Base-by-base conservation (phyloP, 2,888 invertebrate genomes). In the Laothoe populi region DNA sequence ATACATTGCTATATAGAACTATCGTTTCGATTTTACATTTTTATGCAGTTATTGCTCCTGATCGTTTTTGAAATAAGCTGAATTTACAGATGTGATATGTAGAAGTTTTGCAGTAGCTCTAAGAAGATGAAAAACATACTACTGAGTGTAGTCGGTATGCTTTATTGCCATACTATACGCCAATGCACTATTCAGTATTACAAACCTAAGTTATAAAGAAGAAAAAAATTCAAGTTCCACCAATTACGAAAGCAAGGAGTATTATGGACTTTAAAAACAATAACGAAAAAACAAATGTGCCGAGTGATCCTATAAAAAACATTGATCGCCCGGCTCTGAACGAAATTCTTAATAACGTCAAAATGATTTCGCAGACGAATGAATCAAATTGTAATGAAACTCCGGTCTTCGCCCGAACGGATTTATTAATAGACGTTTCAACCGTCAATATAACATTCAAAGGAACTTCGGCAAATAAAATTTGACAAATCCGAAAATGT, bases 381-480 rank as follows among this genome's bases (percentile, higher is more conserved):
- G 59, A 59, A 45, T 59, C 26, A 46, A 57, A 24, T 48, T 53
- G 48, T 62, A 13, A 40, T 46, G 57, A 58, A 48, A 62, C 46
- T 57, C 26, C 57, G 35, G 57, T 48, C 38, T 59, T 45, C 59
- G 45, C 10, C 16, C 5, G 49, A 44, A 45, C 40, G 23, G 21
- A 16, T 38, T 38, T 61, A 24, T 61, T 57, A 44, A 61, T 40
- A 21, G 21, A 26, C 40, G 38, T 60, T 60, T 35, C 57, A 38
- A 21, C 35, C 44, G 57, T 21, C 57, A 61, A 61, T 57, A 61
- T 57, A 24, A n/a, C 35, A 42, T 53, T 53, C 57, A 61, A 38
- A 42, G 57, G 44, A 42, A 38, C 35, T 2, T 24, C 23, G 40
- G 3, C 23, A 21, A 40, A 40, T 58, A 35, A 44, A 57, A 61